Evolutionary conservation across 2,797 vertebrate species (phyloP).

Genomic region (Phrynocephalus guinanensis): DNA sequence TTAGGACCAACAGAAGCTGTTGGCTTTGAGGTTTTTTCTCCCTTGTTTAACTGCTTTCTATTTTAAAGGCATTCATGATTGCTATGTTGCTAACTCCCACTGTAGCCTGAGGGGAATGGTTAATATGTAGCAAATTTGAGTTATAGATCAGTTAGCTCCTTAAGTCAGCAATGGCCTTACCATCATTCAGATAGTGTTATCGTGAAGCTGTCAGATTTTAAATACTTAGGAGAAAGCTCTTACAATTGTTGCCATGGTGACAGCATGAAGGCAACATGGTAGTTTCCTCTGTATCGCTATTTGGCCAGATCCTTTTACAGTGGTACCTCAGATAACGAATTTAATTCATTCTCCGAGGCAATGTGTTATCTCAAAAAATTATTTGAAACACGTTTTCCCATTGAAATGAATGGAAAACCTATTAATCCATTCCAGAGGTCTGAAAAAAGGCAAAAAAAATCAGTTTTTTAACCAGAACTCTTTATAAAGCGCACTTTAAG

Average conservation of each 20-base stretch:
- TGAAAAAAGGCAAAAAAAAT: no score
- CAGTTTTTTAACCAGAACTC: no score
- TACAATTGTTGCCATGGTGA: constrained; percentile 73
- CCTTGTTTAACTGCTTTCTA: neutral
- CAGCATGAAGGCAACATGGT: constrained; percentile 50
- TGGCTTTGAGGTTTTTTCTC: neutral
- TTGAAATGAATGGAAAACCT: no score
- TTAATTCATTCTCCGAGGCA: no score
- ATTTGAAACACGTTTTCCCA: no score
- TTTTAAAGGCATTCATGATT: constrained; percentile 38
- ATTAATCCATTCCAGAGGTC: no score
- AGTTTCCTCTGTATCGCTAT: constrained; percentile 62
- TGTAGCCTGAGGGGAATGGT: neutral
- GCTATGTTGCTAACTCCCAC: neutral
- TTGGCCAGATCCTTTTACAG: constrained; percentile 58
- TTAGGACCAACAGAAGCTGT: neutral
- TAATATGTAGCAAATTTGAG: constrained; percentile 19
- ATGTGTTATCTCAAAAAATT: no score
- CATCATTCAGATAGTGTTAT: constrained; percentile 58
- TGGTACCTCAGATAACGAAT: no score
- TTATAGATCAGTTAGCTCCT: constrained; percentile 53
- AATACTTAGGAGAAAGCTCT: constrained; percentile 67
- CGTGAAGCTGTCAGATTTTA: constrained; percentile 66
- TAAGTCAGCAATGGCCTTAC: constrained; percentile 55
- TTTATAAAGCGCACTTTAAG: no score